Evolutionary conservation across 2,113 vertebrate genomes (phyloP).

Genomic region (Zapus hudsonius): DNA sequence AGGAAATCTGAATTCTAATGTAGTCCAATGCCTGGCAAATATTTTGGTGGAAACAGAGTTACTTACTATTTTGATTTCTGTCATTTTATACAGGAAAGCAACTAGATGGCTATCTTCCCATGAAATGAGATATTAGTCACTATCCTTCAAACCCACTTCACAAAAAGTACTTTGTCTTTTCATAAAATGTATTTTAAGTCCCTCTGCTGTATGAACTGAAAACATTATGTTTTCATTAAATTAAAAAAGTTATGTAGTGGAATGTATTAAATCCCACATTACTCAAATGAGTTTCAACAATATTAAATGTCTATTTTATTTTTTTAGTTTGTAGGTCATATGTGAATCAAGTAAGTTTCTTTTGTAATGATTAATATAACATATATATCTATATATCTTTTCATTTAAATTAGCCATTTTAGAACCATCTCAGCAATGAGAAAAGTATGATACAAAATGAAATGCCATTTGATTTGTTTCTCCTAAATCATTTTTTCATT

Average conservation of each 20-base stretch:
- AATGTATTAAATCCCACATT: neutral
- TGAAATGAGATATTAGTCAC: neutral
- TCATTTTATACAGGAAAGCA: neutral
- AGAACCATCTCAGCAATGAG: neutral
- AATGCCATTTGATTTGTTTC: neutral
- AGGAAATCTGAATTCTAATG: neutral
- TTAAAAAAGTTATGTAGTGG: neutral
- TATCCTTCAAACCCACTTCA: neutral
- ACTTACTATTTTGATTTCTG: neutral
- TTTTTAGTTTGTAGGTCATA: neutral
- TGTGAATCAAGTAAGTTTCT: neutral
- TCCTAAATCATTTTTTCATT: neutral
- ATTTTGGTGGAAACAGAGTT: neutral
- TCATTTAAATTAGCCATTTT: too few species aligned
- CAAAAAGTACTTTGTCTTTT: neutral
- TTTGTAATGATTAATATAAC: neutral
- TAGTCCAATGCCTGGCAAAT: neutral
- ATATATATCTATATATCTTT: neutral
- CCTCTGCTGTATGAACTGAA: neutral
- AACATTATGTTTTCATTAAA: neutral
- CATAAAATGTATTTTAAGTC: neutral
- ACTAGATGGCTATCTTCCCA: neutral
- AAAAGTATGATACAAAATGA: neutral
- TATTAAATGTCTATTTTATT: neutral
- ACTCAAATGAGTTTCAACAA: neutral